A percentile compares a stretch with the other conserved stretches of the same genome.
phyloP scores from a whole-genome alignment of 2,113 vertebrate species.

The Poeciliopsis occidentalis region DNA sequence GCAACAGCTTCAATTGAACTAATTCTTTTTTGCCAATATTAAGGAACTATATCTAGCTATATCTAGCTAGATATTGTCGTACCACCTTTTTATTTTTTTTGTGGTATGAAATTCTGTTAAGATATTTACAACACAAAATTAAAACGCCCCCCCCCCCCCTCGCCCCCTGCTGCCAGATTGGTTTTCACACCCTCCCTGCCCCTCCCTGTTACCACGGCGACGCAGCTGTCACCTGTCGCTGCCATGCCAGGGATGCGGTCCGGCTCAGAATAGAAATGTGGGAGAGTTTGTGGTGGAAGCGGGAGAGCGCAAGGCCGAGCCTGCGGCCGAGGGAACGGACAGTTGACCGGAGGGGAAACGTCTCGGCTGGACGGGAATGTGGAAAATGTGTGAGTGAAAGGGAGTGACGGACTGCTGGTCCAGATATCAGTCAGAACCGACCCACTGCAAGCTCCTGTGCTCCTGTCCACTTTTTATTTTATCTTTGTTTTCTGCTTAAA shows the following conservation, averaged over 20 bases:
- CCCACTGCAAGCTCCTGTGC: slow-evolving; percentile 3
- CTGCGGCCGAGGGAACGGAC: slow-evolving; percentile 31
- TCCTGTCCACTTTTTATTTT: background rate
- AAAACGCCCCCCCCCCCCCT: no score
- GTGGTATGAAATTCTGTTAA: no score
- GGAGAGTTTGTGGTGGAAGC: slow-evolving; percentile 51
- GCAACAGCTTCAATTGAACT: no score
- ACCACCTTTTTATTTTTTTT: no score
- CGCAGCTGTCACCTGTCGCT: slow-evolving; percentile 82
- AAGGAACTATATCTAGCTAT: no score
- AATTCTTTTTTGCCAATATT: no score
- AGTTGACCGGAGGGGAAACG: slow-evolving; percentile 38
- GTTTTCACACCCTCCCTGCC: slow-evolving; percentile 70
- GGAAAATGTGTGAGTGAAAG: slow-evolving; percentile 32
- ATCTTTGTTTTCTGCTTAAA: background rate
- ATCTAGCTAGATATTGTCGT: no score
- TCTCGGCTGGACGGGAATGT: slow-evolving; percentile 46
- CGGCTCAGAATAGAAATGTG: slow-evolving; percentile 69
- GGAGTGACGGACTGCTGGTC: slow-evolving; percentile 42
- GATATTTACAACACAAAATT: no score
- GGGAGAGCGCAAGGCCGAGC: slow-evolving; percentile 30
- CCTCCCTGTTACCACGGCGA: slow-evolving; percentile 70
- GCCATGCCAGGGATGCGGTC: slow-evolving; percentile 49
- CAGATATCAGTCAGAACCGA: slow-evolving; percentile 17
- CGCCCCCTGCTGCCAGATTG: slow-evolving; percentile 76